Percentiles rank a stretch among this genome's conserved stretches.
phyloP scores from a whole-genome alignment of 2,113 vertebrate genomes.

The Amphilophus citrinellus region DNA sequence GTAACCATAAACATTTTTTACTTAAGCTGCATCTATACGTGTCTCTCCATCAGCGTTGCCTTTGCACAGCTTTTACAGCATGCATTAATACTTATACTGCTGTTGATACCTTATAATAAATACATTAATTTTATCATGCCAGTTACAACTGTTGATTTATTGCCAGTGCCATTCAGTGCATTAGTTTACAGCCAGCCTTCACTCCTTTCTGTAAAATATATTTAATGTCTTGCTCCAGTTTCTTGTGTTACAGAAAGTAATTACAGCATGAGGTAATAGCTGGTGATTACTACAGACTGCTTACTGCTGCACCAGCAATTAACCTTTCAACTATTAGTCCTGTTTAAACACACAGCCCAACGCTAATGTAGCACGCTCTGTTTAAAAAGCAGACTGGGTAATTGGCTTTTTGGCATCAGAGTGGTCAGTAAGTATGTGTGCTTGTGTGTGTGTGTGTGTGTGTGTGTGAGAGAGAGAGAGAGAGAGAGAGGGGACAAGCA shows the following conservation, averaged over 20 bases:
- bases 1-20: not conserved
- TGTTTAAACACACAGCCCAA: slow-evolving; percentile 87
- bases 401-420: slow-evolving; percentile 82
- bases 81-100: not conserved
- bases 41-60: not conserved
- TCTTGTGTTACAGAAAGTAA: slow-evolving; percentile 41
- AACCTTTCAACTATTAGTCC: slow-evolving; percentile 87
- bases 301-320: slow-evolving; percentile 89
- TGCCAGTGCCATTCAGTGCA: not conserved
- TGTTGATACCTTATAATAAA: not conserved
- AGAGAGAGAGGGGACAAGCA: not conserved
- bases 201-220: slow-evolving; percentile 20
- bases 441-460: slow-evolving; percentile 14
- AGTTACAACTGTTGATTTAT: not conserved
- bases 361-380: slow-evolving; percentile 82
- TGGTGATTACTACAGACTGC: slow-evolving; percentile 88
- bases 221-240: slow-evolving; percentile 32
- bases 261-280: slow-evolving; percentile 85
- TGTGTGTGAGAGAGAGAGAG: no score
- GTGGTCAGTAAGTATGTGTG: slow-evolving; percentile 40
- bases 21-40: not conserved
- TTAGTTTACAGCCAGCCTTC: not conserved
- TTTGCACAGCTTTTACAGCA: not conserved
- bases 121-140: not conserved
- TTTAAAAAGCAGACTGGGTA: slow-evolving; percentile 86